phyloP scores from a whole-genome alignment of 2,797 vertebrate species.

The Falco rusticolus region DNA sequence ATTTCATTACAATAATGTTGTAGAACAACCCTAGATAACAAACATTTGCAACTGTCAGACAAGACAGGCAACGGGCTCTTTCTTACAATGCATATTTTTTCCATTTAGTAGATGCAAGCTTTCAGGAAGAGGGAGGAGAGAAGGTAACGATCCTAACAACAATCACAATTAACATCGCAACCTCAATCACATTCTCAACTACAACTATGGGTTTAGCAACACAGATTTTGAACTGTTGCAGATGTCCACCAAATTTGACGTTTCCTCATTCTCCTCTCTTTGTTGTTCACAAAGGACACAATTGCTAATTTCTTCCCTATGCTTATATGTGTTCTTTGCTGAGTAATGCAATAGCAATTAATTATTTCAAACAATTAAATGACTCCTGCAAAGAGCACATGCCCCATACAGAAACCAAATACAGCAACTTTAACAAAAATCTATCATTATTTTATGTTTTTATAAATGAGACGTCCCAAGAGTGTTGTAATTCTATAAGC shows the following conservation, averaged over 20 bases:
- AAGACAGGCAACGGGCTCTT: not conserved
- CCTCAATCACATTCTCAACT: not conserved
- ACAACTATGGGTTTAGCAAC: not conserved
- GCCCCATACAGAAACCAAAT: not conserved
- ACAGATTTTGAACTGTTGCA: not conserved
- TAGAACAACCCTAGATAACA: not conserved
- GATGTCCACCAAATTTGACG: not conserved
- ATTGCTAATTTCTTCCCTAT: not conserved
- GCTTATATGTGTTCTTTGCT: not conserved
- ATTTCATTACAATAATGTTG: not conserved
- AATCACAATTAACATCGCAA: not conserved
- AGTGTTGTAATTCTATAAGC: not conserved
- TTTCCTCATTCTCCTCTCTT: not conserved
- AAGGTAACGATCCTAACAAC: not conserved
- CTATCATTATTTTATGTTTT: not conserved
- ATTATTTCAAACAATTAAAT: not conserved
- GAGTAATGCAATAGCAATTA: not conserved
- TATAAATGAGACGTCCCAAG: not conserved
- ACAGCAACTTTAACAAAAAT: not conserved
- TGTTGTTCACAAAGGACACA: not conserved
- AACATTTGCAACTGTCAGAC: not conserved
- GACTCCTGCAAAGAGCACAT: not conserved
- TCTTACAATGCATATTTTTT: not conserved
- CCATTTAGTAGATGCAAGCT: not conserved
- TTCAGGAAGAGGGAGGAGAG: not conserved